Evolutionary conservation across 2,797 vertebrate genomes (phyloP).

Genomic region (Betta splendens): DNA sequence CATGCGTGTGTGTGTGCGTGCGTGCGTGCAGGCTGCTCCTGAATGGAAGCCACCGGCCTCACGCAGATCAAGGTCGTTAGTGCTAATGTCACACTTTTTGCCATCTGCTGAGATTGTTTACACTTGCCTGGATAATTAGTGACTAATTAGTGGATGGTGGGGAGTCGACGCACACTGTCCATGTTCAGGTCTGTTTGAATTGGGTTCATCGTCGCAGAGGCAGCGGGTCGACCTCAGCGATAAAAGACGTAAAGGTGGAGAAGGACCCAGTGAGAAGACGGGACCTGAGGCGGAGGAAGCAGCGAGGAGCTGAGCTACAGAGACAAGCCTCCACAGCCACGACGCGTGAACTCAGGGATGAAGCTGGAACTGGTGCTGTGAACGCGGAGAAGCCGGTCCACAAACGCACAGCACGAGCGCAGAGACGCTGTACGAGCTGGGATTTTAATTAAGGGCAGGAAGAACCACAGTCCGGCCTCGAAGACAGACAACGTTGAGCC

Average conservation of each 20-base stretch:
- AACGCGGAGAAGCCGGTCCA: not conserved
- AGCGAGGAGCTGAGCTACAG: too few relatives aligned
- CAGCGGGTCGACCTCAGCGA: too few relatives aligned
- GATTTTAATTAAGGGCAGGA: conserved; percentile 40
- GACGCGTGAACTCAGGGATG: too few relatives aligned
- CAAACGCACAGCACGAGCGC: conserved; percentile 6
- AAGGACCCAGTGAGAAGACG: too few relatives aligned
- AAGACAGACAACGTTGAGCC: conserved; percentile 17
- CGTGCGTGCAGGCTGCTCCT: conserved; percentile 64
- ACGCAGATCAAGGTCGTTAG: conserved; percentile 85
- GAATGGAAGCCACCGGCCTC: conserved; percentile 59
- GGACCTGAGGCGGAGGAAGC: too few relatives aligned
- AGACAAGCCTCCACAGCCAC: too few relatives aligned
- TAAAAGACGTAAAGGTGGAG: too few relatives aligned
- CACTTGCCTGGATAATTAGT: conserved; percentile 91
- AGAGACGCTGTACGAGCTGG: not conserved
- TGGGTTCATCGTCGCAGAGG: too few relatives aligned
- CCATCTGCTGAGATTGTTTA: conserved; percentile 94
- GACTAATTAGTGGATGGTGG: conserved; percentile 89
- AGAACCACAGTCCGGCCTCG: conserved; percentile 31
- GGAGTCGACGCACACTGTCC: conserved; percentile 55
- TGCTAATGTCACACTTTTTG: conserved; percentile 80
- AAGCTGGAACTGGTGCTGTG: too few relatives aligned
- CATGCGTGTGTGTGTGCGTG: conserved; percentile 19
- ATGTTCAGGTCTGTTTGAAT: conserved; percentile 45